A percentile compares a stretch with the other conserved stretches of the same genome.
These are phyloP conservation scores for Lepidocolaptes lacrymiger DNA, from an alignment of 2,797 vertebrate genomes.

Conservation along the genomic window DNA sequence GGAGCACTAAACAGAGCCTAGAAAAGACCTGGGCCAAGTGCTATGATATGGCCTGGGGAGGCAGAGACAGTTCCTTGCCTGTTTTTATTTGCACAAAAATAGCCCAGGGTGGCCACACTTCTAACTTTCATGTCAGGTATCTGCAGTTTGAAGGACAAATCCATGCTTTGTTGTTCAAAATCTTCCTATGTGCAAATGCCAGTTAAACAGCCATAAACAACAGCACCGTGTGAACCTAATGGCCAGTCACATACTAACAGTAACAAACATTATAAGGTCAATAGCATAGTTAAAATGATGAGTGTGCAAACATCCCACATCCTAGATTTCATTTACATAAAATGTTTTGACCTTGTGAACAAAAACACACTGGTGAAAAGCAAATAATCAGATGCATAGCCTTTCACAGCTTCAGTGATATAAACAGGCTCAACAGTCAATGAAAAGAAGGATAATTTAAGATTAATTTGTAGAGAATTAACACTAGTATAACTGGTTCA, in stretches of 20 bases:
- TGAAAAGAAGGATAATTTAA: conserved; percentile 29
- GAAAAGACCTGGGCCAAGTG: neutral
- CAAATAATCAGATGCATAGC: neutral
- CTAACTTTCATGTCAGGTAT: neutral
- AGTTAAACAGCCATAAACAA: neutral
- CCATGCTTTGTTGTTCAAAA: neutral
- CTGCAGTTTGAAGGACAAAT: neutral
- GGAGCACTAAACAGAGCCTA: neutral
- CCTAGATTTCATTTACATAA: conserved; percentile 34
- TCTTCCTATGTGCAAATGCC: neutral
- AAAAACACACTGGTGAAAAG: conserved; percentile 16
- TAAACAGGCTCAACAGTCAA: neutral
- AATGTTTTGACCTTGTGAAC: conserved; percentile 30
- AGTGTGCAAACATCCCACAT: neutral
- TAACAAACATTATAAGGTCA: conserved; percentile 49
- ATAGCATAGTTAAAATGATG: conserved; percentile 38
- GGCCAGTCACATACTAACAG: neutral
- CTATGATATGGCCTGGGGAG: neutral
- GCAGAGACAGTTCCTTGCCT: neutral
- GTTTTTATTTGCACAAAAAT: neutral
- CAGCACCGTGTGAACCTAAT: neutral
- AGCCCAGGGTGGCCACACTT: neutral
- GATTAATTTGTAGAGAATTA: conserved; percentile 54
- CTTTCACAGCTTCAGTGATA: neutral
- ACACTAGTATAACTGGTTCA: conserved; percentile 1